Conservation (phyloP, 1,140 invertebrate species). For the Zaprionus davidi region DNA sequence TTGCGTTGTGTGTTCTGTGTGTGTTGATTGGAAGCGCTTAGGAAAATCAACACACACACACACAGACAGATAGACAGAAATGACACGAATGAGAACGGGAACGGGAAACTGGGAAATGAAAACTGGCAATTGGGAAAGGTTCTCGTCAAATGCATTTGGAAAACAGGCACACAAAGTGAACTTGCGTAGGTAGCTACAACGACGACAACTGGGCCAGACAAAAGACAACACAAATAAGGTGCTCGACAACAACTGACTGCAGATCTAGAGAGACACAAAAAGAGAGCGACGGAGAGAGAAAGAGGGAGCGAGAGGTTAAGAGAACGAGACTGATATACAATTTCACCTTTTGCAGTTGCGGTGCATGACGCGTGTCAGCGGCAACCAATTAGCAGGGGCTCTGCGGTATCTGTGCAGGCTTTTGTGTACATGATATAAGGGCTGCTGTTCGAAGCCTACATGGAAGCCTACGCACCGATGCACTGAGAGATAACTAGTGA, state of each 20-base stretch:
- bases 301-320: background rate
- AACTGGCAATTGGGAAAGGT: constrained; percentile 46
- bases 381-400: constrained; percentile 64
- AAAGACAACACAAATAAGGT: constrained; percentile 29
- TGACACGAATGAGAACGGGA: constrained; percentile 23
- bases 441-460: constrained; percentile 41
- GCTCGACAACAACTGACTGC: constrained; percentile 6
- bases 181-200: constrained; percentile 47
- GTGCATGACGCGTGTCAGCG: constrained; percentile 73
- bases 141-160: constrained; percentile 35
- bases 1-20: constrained; percentile 23
- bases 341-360: constrained; percentile 50
- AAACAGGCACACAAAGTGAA: constrained; percentile 24
- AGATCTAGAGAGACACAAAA: background rate
- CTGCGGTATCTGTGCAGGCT: constrained; percentile 59
- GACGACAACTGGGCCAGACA: constrained; percentile 46
- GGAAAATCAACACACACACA: constrained; percentile 55
- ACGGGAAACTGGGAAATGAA: constrained; percentile 26
- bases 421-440: constrained; percentile 54
- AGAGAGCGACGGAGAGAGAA: background rate
- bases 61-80: background rate
- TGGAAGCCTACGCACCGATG: constrained; percentile 5
- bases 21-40: constrained; percentile 49
- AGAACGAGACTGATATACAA: constrained; percentile 32
- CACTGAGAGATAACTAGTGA: constrained; percentile 23